A percentile compares a stretch with the other conserved stretches of the same genome.
Conservation (phyloP, 2,797 vertebrate species). For the Gallinago solitaria region DNA sequence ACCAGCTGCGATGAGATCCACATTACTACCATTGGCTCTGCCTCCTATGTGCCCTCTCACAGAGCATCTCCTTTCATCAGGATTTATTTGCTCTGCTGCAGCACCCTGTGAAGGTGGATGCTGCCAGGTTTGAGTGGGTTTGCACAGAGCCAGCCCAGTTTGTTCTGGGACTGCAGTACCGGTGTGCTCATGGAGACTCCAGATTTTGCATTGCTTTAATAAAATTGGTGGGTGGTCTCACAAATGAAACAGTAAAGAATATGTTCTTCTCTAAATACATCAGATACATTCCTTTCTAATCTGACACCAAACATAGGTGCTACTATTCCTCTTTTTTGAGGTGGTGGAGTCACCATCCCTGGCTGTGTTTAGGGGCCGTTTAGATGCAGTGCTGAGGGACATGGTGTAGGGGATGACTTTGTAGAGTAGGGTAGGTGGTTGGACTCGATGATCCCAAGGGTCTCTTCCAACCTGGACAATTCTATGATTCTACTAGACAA, state of each 20-base stretch:
- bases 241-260: not conserved
- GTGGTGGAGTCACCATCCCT: too few species aligned
- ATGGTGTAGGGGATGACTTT: too few species aligned
- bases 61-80: not conserved
- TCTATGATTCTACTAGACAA: not conserved
- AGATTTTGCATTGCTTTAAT: not conserved
- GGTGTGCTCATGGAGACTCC: not conserved
- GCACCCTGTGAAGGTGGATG: fast-evolving
- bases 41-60: not conserved
- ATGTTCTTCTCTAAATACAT: not conserved
- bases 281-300: not conserved
- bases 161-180: not conserved
- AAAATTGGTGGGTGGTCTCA: not conserved
- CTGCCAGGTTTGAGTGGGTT: not conserved
- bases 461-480: too few species aligned
- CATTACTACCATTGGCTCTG: not conserved
- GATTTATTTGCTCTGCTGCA: not conserved
- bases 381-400: too few species aligned
- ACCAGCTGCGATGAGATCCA: not conserved
- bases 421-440: too few species aligned
- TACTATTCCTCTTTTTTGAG: not conserved
- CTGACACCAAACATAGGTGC: not conserved
- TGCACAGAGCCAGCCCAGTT: not conserved
- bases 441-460: too few species aligned
- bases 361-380: too few species aligned